Percentiles rank a stretch among this genome's conserved stretches.
These are phyloP conservation scores for Noctua pronuba DNA, from an alignment of 2,888 invertebrate genomes.

Conservation along the genomic window DNA sequence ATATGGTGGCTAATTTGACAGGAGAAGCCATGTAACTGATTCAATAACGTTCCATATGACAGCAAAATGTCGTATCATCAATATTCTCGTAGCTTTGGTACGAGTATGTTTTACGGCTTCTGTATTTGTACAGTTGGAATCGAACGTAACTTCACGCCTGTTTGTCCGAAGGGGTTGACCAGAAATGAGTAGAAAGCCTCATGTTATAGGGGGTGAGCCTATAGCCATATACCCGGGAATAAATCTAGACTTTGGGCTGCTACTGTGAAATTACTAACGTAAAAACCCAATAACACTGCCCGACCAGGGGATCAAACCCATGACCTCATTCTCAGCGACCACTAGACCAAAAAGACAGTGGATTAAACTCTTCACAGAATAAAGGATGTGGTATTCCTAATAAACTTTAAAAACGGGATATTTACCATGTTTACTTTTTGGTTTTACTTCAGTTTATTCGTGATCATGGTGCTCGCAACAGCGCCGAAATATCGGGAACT, in stretches of 20 bases:
- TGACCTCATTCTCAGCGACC: no score
- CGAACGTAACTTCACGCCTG: background rate
- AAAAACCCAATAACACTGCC: no score
- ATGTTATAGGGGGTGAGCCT: background rate
- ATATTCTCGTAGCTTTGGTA: background rate
- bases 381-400: no score
- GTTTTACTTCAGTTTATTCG: no score
- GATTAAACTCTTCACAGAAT: background rate
- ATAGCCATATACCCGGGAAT: background rate
- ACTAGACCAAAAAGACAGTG: background rate
- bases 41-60: slow-evolving; percentile 33
- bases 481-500: no score
- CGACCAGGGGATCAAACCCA: no score
- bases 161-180: background rate
- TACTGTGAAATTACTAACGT: background rate
- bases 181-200: background rate
- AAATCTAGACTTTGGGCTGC: background rate
- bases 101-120: slow-evolving; percentile 7
- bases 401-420: no score
- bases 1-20: slow-evolving; percentile 33
- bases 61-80: slow-evolving; percentile 14
- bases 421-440: no score
- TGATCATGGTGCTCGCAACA: no score
- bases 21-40: slow-evolving; percentile 39
- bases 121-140: background rate